Percentiles rank a stretch among this genome's conserved stretches.
Conservation (phyloP, 1,140 invertebrate species). For the Brachionus manjavacas region DNA sequence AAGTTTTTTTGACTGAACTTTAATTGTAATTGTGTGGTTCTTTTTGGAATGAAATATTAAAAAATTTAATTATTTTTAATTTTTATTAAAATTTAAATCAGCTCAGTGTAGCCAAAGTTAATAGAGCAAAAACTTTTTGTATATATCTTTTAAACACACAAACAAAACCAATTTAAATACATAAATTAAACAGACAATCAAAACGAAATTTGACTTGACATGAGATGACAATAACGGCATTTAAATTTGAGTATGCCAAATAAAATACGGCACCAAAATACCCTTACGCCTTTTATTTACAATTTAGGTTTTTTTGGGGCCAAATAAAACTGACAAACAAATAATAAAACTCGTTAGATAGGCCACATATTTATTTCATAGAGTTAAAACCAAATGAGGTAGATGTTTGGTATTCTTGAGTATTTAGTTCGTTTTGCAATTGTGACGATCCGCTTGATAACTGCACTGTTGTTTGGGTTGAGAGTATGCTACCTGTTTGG, state of each 20-base stretch:
- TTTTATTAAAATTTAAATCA: not conserved
- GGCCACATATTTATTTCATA: not conserved
- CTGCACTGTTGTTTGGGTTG: not conserved
- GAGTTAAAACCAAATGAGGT: not conserved
- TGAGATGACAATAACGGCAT: not conserved
- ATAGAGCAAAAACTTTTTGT: not conserved
- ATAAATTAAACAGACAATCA: not conserved
- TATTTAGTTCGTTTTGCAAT: not conserved
- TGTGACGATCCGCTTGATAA: not conserved
- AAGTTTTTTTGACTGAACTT: too few relatives aligned
- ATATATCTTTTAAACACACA: not conserved
- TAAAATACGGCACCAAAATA: not conserved
- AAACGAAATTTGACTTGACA: not conserved
- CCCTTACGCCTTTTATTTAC: not conserved
- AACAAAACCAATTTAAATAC: not conserved
- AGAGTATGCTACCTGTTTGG: not conserved
- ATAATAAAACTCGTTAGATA: not conserved
- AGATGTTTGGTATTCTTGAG: not conserved
- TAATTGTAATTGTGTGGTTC: too few relatives aligned
- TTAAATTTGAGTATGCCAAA: not conserved
- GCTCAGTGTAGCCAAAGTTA: not conserved
- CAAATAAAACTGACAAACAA: not conserved
- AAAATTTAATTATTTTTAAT: not conserved
- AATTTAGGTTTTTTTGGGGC: not conserved
- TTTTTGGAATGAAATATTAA: not conserved